A percentile compares a stretch with the other conserved stretches of the same genome.
phyloP scores from a whole-genome alignment of 1,140 invertebrate species.

The Heterodera carotae region DNA sequence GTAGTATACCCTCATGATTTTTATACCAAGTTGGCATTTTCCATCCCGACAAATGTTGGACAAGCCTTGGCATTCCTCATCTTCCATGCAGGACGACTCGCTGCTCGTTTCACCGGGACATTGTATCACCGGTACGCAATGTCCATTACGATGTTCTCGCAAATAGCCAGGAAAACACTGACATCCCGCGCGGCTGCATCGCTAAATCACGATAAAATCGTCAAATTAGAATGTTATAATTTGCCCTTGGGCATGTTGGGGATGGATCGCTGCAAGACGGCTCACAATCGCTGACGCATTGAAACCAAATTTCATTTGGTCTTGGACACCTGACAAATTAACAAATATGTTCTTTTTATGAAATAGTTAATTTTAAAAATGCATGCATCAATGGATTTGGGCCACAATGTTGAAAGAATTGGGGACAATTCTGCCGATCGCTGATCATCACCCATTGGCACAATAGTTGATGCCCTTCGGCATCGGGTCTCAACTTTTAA shows the following conservation, averaged over 20 bases:
- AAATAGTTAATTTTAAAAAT: too few species aligned
- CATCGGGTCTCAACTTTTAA: not conserved
- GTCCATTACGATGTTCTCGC: not conserved
- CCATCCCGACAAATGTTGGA: constrained; percentile 1
- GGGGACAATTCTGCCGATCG: constrained; percentile 5
- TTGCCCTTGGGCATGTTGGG: not conserved
- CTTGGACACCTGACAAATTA: not conserved
- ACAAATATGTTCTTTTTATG: not conserved
- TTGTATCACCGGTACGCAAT: not conserved
- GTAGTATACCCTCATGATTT: too few species aligned
- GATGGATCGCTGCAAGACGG: constrained; percentile 2
- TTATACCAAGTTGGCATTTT: not conserved
- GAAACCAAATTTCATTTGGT: constrained; percentile 7
- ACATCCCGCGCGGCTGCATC: not conserved
- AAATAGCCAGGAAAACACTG: constrained; percentile 8
- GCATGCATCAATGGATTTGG: not conserved
- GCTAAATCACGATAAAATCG: not conserved
- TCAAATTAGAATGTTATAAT: not conserved
- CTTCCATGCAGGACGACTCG: not conserved
- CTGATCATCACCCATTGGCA: constrained; percentile 15
- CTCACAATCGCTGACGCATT: not conserved
- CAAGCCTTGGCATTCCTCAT: not conserved
- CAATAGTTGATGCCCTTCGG: not conserved
- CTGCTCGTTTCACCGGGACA: not conserved
- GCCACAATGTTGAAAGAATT: constrained; percentile 5